Evolutionary conservation across 2,888 invertebrate genomes (phyloP).

Genomic region (Melipona bicolor): DNA sequence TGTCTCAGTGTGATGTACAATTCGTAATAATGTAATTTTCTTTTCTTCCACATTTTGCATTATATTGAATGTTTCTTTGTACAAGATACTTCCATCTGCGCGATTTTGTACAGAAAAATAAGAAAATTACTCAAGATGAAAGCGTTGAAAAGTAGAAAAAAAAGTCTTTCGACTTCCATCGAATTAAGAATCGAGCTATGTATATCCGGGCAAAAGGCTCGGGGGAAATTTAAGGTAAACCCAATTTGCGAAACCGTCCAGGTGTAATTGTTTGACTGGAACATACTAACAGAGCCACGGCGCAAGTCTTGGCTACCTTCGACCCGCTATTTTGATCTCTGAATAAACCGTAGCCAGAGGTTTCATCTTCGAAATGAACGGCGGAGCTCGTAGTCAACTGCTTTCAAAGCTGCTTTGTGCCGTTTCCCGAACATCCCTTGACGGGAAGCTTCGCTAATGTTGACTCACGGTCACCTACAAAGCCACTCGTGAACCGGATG

Average conservation of each 20-base stretch:
- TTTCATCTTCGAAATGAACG: constrained; percentile 50
- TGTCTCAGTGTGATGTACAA: too few relatives aligned
- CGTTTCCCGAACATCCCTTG: constrained; percentile 10
- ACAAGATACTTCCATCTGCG: too few relatives aligned
- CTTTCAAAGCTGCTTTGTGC: constrained; percentile 30
- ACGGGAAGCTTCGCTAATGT: constrained; percentile 29
- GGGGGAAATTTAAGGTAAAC: not conserved
- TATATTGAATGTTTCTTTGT: too few relatives aligned
- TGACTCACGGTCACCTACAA: constrained; percentile 26
- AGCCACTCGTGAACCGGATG: constrained; percentile 31
- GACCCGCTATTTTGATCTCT: constrained; percentile 29
- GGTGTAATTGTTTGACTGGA: constrained; percentile 7
- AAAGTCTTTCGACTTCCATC: not conserved
- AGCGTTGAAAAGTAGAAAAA: too few relatives aligned
- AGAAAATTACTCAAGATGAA: too few relatives aligned
- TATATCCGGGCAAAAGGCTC: not conserved
- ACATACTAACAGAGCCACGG: not conserved
- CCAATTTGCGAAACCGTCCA: not conserved
- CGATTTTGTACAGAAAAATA: too few relatives aligned
- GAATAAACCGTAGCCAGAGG: constrained; percentile 25
- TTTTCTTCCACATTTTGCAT: too few relatives aligned
- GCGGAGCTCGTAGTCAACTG: not conserved
- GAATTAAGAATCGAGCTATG: not conserved
- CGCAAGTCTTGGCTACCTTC: not conserved
- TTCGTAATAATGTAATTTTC: too few relatives aligned